Base-by-base conservation (phyloP, 2,113 vertebrate species). In the Macrotus californicus region DNA sequence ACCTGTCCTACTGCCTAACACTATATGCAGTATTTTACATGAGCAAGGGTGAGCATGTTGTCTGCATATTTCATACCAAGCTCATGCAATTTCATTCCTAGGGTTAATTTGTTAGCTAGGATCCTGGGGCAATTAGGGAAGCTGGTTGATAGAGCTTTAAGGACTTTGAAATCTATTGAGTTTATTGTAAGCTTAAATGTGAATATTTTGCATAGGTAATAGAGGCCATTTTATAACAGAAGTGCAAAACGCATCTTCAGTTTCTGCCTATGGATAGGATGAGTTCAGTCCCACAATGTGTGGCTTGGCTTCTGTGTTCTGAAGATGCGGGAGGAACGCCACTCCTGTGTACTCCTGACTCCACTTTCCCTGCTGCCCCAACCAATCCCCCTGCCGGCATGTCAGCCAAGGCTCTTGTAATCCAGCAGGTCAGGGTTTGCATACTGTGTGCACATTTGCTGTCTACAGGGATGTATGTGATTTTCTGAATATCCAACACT, bases 311-410 rank as follows among this genome's bases (percentile, higher is more conserved):
- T 34, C 56, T 39, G 26, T 19, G 36, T 22, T 5, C 48, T 14
- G 54, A 52, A 29, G 19, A 7, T 56, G 3, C 1, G 21, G 36
- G 2, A 34, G 22, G 18, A 34, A n/a, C 34, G 13, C 29, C 11
- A 36, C 0, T 4, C 31, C n/a, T 13, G 6, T 46, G 36, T 4
- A 0, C 21, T 34, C 21, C 11, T 2, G 2, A 16, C 7, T 72
- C 24, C 22, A 1, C 10, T 29, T 24, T 48, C 19, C n/a, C 14
- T 15, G 34, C 4, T 56, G 6, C 13, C 10, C 24, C 31, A 21
- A 15, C 0, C 8, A 16, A 26, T 59, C 24, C 4, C 12, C 11
- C 2, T 2, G 3, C 24, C 29, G n/a, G 3, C 1, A 14, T 34
- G 4, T 48, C 31, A 52, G 36, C 29, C 26, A 50, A 6, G 7